phyloP scores from a whole-genome alignment of 2,797 vertebrate species.

The Hapalemur alaotrensis region DNA sequence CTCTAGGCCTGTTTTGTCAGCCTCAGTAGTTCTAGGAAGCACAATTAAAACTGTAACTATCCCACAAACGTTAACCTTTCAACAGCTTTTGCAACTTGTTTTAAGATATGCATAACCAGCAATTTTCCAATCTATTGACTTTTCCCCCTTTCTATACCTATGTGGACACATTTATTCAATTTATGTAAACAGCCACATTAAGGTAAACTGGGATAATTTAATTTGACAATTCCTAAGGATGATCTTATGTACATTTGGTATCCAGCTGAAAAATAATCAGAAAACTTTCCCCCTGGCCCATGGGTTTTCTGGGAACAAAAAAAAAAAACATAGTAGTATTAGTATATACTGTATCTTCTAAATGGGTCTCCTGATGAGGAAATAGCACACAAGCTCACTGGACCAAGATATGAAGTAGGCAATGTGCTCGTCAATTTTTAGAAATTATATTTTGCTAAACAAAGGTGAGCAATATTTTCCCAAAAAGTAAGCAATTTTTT shows the following conservation, averaged over 20 bases:
- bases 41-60: conserved; percentile 72
- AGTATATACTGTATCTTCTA: neutral
- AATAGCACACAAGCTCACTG: neutral
- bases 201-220: neutral
- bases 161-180: neutral
- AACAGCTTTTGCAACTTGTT: conserved; percentile 6
- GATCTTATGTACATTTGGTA: neutral
- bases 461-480: conserved; percentile 7
- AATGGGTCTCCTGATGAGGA: neutral
- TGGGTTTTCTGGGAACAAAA: neutral
- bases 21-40: conserved; percentile 66
- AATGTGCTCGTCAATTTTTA: neutral
- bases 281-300: neutral
- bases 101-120: neutral
- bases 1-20: conserved; percentile 70
- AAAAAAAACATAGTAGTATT: neutral
- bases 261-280: conserved; percentile 1
- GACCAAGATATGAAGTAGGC: neutral
- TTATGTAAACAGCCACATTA: neutral
- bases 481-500: neutral
- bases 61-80: conserved; percentile 32
- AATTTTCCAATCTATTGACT: conserved; percentile 13
- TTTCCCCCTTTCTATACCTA: neutral
- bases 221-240: neutral
- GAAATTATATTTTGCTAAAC: conserved; percentile 14